These are phyloP conservation scores for Callyntrura guangdongensis DNA, from an alignment of 2,888 invertebrate species.

Conservation along the genomic window DNA sequence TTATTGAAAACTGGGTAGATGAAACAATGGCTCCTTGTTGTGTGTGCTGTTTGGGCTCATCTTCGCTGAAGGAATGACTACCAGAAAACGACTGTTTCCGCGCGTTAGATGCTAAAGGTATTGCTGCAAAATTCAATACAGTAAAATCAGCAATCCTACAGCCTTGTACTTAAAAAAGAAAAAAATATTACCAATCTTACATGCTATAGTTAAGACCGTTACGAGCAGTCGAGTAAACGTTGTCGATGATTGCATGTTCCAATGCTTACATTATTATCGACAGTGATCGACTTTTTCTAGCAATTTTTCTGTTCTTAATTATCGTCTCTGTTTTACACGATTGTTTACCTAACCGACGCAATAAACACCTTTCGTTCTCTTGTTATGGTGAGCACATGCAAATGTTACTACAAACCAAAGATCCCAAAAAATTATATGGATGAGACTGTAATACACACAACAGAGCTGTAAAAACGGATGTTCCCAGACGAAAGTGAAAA, in stretches of 20 bases:
- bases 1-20: neutral
- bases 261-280: conserved; percentile 73
- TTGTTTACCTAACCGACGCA: too few species aligned
- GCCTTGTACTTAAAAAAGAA: too few species aligned
- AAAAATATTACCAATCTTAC: too few species aligned
- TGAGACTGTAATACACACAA: neutral
- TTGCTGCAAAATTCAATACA: conserved; percentile 32
- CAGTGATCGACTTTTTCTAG: conserved; percentile 31
- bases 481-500: neutral
- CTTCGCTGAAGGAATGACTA: conserved; percentile 57
- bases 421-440: too few species aligned
- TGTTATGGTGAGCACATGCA: too few species aligned
- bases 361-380: too few species aligned
- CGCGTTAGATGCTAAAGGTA: conserved; percentile 51
- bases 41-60: conserved; percentile 3
- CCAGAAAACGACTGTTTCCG: conserved; percentile 66
- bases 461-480: neutral
- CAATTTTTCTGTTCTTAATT: too few species aligned
- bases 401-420: too few species aligned
- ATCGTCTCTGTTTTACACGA: too few species aligned
- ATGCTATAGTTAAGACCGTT: conserved; percentile 65
- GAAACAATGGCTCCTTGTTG: neutral
- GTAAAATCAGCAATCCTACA: too few species aligned
- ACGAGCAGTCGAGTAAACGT: conserved; percentile 60
- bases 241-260: conserved; percentile 71